Evolutionary conservation across 2,113 vertebrate species (phyloP).

Genomic region (Origma solitaria): DNA sequence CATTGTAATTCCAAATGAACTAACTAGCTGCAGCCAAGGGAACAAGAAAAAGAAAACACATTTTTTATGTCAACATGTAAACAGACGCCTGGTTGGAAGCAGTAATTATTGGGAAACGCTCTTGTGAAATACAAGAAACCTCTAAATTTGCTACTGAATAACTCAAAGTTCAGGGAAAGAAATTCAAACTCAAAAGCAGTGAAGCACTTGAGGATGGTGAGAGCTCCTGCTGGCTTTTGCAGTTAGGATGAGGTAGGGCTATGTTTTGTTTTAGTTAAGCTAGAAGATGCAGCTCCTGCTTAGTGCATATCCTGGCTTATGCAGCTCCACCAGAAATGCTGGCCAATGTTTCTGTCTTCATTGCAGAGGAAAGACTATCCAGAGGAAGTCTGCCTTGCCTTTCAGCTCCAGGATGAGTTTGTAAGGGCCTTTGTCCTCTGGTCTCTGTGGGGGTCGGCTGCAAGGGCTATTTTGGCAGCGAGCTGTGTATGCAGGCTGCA

Average conservation of each 20-base stretch:
- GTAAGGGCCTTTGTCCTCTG: not conserved
- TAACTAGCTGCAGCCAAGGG: not conserved
- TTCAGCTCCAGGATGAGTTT: not conserved
- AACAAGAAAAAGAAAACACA: conserved; percentile 14
- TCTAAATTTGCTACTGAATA: not conserved
- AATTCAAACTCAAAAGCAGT: not conserved
- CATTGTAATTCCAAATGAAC: conserved; percentile 9
- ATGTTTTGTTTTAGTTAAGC: not conserved
- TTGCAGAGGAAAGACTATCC: not conserved
- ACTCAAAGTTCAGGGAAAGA: not conserved
- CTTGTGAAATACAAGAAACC: conserved; percentile 3
- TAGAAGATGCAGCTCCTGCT: not conserved
- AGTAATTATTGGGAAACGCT: not conserved
- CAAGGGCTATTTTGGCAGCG: not conserved
- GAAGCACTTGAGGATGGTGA: not conserved
- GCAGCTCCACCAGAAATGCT: not conserved
- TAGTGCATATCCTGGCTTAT: not conserved
- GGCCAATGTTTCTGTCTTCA: not conserved
- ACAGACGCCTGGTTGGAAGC: not conserved
- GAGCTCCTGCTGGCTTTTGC: not conserved
- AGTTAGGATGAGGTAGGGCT: not conserved
- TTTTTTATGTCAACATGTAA: not conserved
- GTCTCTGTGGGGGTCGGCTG: not conserved
- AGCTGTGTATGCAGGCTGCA: not conserved
- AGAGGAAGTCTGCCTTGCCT: not conserved